Conservation (phyloP, 1,140 invertebrate genomes). For the Zaprionus kolodkinae region DNA sequence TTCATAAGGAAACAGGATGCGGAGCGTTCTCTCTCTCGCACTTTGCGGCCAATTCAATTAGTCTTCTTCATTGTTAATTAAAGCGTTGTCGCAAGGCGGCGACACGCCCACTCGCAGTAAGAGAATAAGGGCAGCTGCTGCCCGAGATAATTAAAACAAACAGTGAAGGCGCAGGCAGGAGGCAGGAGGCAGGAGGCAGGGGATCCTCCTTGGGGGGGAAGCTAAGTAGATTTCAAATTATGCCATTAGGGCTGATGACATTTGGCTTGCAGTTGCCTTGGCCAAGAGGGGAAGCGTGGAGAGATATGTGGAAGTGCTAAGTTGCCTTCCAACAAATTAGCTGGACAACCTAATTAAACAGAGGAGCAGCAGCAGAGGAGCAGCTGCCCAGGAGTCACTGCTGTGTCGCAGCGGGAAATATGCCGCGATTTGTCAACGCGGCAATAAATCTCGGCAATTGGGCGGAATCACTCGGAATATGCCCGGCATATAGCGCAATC, state of each 20-base stretch:
- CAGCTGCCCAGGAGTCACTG: background rate
- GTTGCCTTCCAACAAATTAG: constrained; percentile 8
- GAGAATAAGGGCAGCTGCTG: constrained; percentile 38
- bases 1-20: constrained; percentile 16
- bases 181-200: background rate
- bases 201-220: background rate
- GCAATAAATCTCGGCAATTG: constrained; percentile 33
- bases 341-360: constrained; percentile 16
- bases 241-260: constrained; percentile 80
- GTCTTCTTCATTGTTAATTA: constrained; percentile 68
- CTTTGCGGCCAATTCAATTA: constrained; percentile 66
- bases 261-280: constrained; percentile 46
- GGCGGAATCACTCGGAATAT: constrained; percentile 26
- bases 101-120: constrained; percentile 27
- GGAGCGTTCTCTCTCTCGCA: background rate
- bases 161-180: constrained; percentile 11
- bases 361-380: background rate
- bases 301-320: constrained; percentile 74
- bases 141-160: constrained; percentile 79
- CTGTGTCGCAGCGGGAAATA: constrained; percentile 4
- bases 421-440: constrained; percentile 58
- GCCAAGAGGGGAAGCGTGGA: background rate
- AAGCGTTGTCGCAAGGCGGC: constrained; percentile 35
- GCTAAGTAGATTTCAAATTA: constrained; percentile 83
- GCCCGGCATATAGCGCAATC: constrained; percentile 1